Evolutionary conservation across 1,140 invertebrate genomes (phyloP), one percentile per base, ranked within the genome.

Genomic region (Parasteatoda tepidariorum): DNA sequence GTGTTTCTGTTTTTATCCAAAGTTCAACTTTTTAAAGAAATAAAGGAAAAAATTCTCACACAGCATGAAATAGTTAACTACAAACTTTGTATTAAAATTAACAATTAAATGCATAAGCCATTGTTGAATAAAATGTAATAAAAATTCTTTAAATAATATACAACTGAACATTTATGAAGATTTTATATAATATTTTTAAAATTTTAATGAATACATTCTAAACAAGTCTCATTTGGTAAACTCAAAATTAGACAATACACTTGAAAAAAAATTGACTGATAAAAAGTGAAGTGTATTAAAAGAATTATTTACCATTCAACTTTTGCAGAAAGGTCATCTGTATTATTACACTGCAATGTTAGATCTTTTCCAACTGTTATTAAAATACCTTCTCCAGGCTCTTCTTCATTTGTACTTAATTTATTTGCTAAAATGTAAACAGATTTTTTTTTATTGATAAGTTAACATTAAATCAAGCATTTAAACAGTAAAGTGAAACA

Each of bases 351-450:
- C n/a, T 74, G 70, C n/a, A 83, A 59, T 26, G 66, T 30, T 26
- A 83, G 31, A 22, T 41, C 33, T 22, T 64, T 6, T 22, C 70
- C 59, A n/a, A 38, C 38, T 30, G 28, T 83, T 59, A 83, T 48
- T 24, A 67, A 28, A 66, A 83, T 33, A 57, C 81, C 81, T 83
- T 55, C n/a, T 18, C 81, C 81, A n/a, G 71, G 81, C 9, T 31
- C 13, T 67, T 74, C 71, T 83, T 83, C 81, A 83, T 83, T 83
- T 11, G 81, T 83, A 26, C 15, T 28, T 34, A 83, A 57, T 48
- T 28, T 31, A 67, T 22, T 83, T 34, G 28, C 81, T 83, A 38
- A 34, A 67, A 55, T n/a, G n/a, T n/a, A n/a, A n/a, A n/a, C n/a
- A n/a, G n/a, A n/a, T n/a, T n/a, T n/a, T n/a, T n/a, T n/a, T n/a